Conservation (phyloP, 2,113 vertebrate genomes). For the Urocynchramus pylzowi region DNA sequence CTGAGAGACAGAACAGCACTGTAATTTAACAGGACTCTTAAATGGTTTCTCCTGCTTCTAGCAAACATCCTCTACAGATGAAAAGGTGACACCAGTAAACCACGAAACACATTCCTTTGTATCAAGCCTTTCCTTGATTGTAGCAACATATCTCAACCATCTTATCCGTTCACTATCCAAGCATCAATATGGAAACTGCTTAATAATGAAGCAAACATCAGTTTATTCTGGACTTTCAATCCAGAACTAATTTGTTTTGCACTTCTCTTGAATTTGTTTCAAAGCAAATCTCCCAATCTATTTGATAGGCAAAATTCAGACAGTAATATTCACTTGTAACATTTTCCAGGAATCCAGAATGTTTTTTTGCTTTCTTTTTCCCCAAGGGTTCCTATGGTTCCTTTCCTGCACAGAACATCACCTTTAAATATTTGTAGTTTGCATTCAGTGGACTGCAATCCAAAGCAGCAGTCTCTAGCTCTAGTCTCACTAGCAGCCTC, state of each 20-base stretch:
- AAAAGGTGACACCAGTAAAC: background rate
- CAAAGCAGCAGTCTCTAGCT: background rate
- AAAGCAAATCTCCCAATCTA: background rate
- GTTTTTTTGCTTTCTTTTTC: background rate
- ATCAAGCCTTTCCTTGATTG: background rate
- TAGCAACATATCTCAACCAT: background rate
- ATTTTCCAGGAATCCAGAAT: background rate
- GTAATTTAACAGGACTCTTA: conserved; percentile 32
- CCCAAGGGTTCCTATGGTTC: background rate
- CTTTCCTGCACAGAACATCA: background rate
- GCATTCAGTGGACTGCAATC: background rate
- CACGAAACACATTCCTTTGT: background rate
- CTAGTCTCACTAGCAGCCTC: background rate
- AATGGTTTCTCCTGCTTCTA: background rate
- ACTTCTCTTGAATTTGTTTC: background rate
- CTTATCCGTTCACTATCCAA: background rate
- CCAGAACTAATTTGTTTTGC: background rate
- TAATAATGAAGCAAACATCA: background rate
- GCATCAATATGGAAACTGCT: background rate
- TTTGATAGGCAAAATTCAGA: background rate
- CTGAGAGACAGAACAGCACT: conserved; percentile 20
- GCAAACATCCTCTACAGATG: background rate
- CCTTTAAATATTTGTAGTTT: background rate
- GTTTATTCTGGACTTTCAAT: background rate
- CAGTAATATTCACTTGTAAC: background rate